Percentiles rank a stretch among this genome's conserved stretches.
Conservation (phyloP, 2,888 invertebrate species). For the Acronicta alni region DNA sequence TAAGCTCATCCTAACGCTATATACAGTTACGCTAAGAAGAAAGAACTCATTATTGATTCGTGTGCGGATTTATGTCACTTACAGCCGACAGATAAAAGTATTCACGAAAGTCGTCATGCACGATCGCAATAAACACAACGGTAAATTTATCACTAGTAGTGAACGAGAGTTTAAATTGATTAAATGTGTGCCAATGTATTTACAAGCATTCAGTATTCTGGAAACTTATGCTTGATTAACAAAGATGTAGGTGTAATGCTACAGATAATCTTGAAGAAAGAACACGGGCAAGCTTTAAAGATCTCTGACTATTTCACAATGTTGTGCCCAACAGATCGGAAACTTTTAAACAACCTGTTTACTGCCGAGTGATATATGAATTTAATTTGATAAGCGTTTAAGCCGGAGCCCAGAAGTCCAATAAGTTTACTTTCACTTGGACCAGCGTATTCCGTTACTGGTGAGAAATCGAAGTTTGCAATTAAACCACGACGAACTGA, state of each 20-base stretch:
- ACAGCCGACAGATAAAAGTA: conserved; percentile 40
- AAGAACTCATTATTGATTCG: conserved; percentile 43
- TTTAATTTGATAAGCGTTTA: conserved; percentile 33
- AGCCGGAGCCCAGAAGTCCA: conserved; percentile 45
- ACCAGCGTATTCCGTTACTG: conserved; percentile 62
- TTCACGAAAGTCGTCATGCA: conserved; percentile 49
- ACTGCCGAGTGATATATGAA: conserved; percentile 38
- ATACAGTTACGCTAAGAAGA: conserved; percentile 27
- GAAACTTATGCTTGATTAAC: conserved; percentile 7
- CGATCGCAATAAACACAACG: conserved; percentile 54
- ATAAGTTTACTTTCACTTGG: conserved; percentile 56
- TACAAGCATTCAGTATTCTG: conserved; percentile 29
- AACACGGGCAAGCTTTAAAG: background rate
- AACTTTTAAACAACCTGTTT: conserved; percentile 21
- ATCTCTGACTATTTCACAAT: background rate
- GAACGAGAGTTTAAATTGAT: conserved; percentile 44
- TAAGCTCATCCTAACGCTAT: conserved; percentile 39
- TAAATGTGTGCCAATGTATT: conserved; percentile 48
- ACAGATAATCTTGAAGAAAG: background rate
- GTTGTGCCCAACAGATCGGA: conserved; percentile 15
- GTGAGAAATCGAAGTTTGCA: conserved; percentile 66
- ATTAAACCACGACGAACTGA: conserved; percentile 62
- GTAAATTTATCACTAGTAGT: conserved; percentile 49
- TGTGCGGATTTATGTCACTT: conserved; percentile 55
- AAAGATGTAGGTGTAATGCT: background rate